Conservation (phyloP, 2,797 vertebrate genomes). For the Sebastolobus alascanus region DNA sequence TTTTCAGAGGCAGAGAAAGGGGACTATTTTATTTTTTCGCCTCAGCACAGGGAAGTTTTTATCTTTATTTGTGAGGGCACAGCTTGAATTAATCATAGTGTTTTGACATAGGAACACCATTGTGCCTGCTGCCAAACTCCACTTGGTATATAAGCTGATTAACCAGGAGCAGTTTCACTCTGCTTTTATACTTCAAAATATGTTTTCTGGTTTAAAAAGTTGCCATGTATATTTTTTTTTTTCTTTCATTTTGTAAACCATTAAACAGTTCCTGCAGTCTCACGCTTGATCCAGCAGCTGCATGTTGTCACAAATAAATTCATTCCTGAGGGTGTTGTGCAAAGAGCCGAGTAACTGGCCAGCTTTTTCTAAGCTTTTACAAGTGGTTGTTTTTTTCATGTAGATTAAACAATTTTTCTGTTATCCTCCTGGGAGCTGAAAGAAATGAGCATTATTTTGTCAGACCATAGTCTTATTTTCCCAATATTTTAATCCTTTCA, state of each 20-base stretch:
- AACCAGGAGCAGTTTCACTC: conserved; percentile 54
- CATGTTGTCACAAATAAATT: conserved; percentile 11
- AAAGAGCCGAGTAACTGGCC: neutral
- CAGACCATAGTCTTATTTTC: no score
- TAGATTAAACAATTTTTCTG: neutral
- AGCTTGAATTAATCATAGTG: conserved; percentile 77
- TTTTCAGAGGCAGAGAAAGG: conserved; percentile 61
- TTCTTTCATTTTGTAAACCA: neutral
- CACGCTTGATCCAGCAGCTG: neutral
- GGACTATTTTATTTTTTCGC: conserved; percentile 55
- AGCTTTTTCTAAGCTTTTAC: neutral
- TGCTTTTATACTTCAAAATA: conserved; percentile 46
- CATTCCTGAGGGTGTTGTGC: conserved; percentile 1
- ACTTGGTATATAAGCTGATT: conserved; percentile 73
- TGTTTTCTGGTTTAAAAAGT: conserved; percentile 35
- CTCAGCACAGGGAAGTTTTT: conserved; percentile 56
- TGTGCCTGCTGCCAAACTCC: conserved; percentile 65
- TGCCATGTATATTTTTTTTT: neutral
- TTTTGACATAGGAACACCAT: conserved; percentile 68
- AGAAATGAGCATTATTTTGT: neutral
- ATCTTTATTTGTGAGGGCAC: conserved; percentile 69
- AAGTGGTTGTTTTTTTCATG: neutral
- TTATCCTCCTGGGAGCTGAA: neutral
- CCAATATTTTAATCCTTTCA: neutral
- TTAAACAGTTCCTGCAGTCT: conserved; percentile 1